Percentiles rank a stretch among this genome's conserved stretches.
These are phyloP conservation scores for Cephalopterus ornatus DNA, from an alignment of 2,113 vertebrate genomes.

Conservation along the genomic window DNA sequence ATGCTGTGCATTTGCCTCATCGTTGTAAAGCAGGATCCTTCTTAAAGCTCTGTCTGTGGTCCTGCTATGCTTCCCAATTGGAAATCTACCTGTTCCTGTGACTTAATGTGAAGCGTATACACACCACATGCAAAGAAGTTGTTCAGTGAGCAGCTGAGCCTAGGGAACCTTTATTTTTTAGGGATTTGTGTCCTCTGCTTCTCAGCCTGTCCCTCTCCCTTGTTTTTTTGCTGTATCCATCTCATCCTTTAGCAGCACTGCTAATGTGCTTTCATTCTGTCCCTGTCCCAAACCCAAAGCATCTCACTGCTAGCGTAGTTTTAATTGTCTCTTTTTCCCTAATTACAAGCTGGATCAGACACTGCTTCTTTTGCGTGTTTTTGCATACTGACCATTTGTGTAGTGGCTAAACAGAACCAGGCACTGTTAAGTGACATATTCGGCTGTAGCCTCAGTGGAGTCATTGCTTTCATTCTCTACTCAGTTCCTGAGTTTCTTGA, in stretches of 20 bases:
- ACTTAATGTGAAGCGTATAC: background rate
- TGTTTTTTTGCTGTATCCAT: background rate
- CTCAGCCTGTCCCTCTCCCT: background rate
- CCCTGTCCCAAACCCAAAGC: background rate
- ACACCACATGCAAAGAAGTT: background rate
- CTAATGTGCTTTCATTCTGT: background rate
- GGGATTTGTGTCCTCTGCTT: background rate
- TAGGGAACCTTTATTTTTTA: background rate
- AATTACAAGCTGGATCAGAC: background rate
- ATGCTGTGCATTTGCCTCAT: background rate
- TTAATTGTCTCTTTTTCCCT: background rate
- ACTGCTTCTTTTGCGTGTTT: background rate
- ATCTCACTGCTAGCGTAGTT: background rate
- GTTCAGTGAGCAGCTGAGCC: background rate
- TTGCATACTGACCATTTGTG: background rate
- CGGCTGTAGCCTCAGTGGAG: background rate
- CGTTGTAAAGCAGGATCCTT: background rate
- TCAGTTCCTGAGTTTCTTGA: background rate
- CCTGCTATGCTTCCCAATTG: fast-evolving
- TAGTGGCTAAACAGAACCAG: background rate
- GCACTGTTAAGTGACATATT: background rate
- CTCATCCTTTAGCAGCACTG: background rate
- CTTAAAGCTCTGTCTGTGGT: background rate
- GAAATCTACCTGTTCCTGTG: background rate
- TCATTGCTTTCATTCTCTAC: background rate